Base-by-base conservation (phyloP, 2,888 invertebrate genomes). In the Pseudococcus viburni region DNA sequence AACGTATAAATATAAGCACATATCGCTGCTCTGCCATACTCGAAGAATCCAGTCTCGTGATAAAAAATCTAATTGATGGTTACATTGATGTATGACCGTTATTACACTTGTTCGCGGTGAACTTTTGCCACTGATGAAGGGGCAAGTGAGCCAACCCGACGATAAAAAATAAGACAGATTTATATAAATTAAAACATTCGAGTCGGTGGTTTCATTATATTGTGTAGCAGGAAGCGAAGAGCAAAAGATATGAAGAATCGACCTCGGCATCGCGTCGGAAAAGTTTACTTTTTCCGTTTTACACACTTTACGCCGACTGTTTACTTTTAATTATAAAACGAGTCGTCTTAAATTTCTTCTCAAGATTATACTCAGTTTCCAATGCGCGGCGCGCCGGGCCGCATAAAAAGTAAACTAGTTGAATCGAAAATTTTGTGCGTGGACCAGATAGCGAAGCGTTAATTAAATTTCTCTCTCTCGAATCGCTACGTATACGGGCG, bases 281-380 rank as follows among this genome's bases (percentile, higher is more conserved):
- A 68, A 68, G 68, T 68, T 68, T 68, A 68, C 68, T 68, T 68
- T 68, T 68, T 68, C 42, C 68, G 22, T 26, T 26, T 26, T 68
- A n/a, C 55, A 55, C 55, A 55, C n/a, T 55, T 26, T 68, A 68
- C 68, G 68, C 26, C 26, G 19, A 68, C 22, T 68, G 68, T 68
- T 68, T 68, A 68, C 68, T 68, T 68, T 68, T 68, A 68, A 68
- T 68, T 68, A 68, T 68, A 68, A 64, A 55, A n/a, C 68, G 68
- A 68, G 22, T 68, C 68, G 68, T 68, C 68, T 68, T 68, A 68
- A 68, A 68, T 68, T 68, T 26, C 26, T 26, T 26, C 68, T 68
- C 68, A 68, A 68, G 68, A 68, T 68, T 68, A 68, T 68, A 68
- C 68, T 12, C 68, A 4, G 4, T 68, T 68, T 68, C 12, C 26